Evolutionary conservation across 2,888 invertebrate species (phyloP).

Genomic region (Harpalus rubripes): DNA sequence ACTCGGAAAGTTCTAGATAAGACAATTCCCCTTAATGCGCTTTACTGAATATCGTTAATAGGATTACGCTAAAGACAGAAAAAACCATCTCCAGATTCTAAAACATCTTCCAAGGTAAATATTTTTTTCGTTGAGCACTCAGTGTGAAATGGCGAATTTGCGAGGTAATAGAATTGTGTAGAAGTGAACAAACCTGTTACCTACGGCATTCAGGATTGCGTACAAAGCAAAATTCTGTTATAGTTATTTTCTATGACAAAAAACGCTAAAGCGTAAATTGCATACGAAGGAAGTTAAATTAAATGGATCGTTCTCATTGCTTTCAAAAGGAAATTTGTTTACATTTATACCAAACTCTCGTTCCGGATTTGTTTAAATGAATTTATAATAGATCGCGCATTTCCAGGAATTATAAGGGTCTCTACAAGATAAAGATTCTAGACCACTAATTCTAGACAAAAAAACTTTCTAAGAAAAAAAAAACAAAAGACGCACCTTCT

Average conservation of each 20-base stretch:
- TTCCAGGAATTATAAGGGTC: no score
- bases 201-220: background rate
- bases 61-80: slow-evolving; percentile 59
- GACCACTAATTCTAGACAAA: no score
- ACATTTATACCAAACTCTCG: background rate
- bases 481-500: no score
- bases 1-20: slow-evolving; percentile 65
- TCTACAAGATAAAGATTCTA: no score
- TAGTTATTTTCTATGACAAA: background rate
- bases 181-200: background rate
- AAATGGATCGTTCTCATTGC: background rate
- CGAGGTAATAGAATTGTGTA: background rate
- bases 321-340: background rate
- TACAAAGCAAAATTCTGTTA: background rate
- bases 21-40: slow-evolving; percentile 65
- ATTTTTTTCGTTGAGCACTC: background rate
- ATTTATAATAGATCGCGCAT: background rate
- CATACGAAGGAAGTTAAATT: background rate
- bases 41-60: slow-evolving; percentile 66
- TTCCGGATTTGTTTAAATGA: background rate
- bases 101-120: slow-evolving; percentile 21
- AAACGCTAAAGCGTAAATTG: background rate
- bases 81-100: slow-evolving; percentile 8
- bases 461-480: no score
- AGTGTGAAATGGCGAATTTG: slow-evolving; percentile 2